phyloP scores from a whole-genome alignment of 2,888 invertebrate genomes.

The Oscheius sp. region DNA sequence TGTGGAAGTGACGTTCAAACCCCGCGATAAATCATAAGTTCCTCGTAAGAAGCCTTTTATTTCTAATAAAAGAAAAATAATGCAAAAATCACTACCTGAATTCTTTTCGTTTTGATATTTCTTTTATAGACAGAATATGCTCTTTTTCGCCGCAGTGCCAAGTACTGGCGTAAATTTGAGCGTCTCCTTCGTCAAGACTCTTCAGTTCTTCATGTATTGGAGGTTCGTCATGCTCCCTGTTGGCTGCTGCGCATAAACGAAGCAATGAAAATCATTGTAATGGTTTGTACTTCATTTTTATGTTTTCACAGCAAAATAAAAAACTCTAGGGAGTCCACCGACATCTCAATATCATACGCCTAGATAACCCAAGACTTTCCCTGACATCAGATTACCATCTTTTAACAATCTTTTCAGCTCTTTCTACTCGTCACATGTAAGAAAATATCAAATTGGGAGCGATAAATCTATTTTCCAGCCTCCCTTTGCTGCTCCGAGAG shows the following conservation, averaged over 20 bases:
- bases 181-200: constrained; percentile 40
- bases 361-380: constrained; percentile 44
- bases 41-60: too few relatives aligned
- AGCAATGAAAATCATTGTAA: constrained; percentile 38
- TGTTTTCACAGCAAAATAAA: background rate
- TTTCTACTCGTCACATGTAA: constrained; percentile 37
- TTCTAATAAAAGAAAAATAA: too few relatives aligned
- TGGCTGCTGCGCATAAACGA: constrained; percentile 43
- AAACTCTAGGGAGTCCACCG: constrained; percentile 47
- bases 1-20: too few relatives aligned
- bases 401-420: constrained; percentile 51
- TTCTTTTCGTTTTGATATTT: too few relatives aligned
- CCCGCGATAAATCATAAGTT: too few relatives aligned
- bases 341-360: constrained; percentile 47
- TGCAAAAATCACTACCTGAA: background rate
- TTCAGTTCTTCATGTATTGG: constrained; percentile 45
- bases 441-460: background rate
- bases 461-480: background rate
- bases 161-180: constrained; percentile 48
- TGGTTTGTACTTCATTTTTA: constrained; percentile 14
- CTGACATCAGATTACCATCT: constrained; percentile 54
- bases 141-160: constrained; percentile 43
- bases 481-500: constrained; percentile 40
- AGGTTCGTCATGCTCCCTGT: constrained; percentile 56
- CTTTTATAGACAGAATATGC: constrained; percentile 25